Conservation (phyloP, 2,797 vertebrate genomes). For the Meriones psammophilus region DNA sequence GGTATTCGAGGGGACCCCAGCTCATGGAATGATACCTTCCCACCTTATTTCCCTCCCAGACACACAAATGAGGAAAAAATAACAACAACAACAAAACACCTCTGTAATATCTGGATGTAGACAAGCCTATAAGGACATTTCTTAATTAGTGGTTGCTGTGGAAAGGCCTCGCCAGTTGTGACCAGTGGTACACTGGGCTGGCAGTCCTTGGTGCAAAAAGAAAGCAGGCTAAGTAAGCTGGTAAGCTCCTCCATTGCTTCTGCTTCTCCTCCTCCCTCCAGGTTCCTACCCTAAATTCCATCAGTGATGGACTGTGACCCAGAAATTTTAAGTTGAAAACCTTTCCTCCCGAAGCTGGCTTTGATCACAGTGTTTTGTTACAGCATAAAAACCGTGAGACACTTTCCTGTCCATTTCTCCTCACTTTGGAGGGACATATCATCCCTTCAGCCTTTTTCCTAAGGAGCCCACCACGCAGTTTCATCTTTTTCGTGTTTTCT, state of each 20-base stretch:
- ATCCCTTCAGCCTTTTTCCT: not conserved
- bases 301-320: not conserved
- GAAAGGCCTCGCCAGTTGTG: not conserved
- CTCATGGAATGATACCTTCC: not conserved
- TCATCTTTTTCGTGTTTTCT: not conserved
- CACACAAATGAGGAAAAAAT: not conserved
- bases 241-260: not conserved
- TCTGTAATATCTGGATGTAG: not conserved
- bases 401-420: not conserved
- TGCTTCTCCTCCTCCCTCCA: not conserved
- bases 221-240: not conserved
- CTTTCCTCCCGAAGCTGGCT: not conserved
- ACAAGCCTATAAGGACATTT: not conserved
- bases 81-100: not conserved
- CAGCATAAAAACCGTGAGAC: not conserved
- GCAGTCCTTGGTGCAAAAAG: not conserved
- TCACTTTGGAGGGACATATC: not conserved
- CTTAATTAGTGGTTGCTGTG: not conserved
- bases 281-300: not conserved
- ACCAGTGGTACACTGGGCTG: not conserved
- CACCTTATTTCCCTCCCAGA: not conserved
- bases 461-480: not conserved
- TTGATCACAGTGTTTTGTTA: not conserved
- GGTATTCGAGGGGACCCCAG: not conserved
- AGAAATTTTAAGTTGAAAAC: not conserved